phyloP scores from a whole-genome alignment of 1,140 invertebrate species.

The Hormaphis cornu region DNA sequence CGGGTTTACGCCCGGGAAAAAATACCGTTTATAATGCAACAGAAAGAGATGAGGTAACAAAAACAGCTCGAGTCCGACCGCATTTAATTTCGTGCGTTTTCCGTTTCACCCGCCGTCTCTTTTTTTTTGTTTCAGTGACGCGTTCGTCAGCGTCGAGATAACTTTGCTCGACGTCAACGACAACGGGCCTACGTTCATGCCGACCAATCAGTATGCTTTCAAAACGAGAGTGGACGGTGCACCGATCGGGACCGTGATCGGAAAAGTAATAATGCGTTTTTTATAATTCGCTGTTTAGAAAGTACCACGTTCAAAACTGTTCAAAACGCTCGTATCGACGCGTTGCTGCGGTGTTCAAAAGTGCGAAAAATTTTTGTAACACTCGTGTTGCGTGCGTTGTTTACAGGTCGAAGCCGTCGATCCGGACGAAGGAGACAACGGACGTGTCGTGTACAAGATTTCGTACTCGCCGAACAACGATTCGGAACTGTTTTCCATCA shows the following conservation, averaged over 20 bases:
- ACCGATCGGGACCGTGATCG: slow-evolving; percentile 57
- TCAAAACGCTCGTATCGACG: no score
- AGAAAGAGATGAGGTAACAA: slow-evolving; percentile 7
- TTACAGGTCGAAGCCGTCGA: slow-evolving; percentile 60
- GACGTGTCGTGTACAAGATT: slow-evolving; percentile 63
- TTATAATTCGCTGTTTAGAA: not conserved
- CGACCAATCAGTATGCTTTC: slow-evolving; percentile 71
- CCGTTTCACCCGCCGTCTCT: not conserved
- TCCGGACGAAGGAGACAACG: slow-evolving; percentile 70
- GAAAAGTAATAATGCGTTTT: slow-evolving; percentile 44
- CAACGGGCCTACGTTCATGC: slow-evolving; percentile 73
- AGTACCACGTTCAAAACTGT: not conserved
- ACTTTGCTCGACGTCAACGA: slow-evolving; percentile 76
- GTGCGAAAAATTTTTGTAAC: not conserved
- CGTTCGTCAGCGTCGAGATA: slow-evolving; percentile 65
- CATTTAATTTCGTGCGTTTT: not conserved
- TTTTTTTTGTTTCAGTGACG: slow-evolving; percentile 42
- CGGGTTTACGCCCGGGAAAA: slow-evolving; percentile 68
- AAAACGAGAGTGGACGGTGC: slow-evolving; percentile 58
- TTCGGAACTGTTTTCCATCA: slow-evolving; percentile 60
- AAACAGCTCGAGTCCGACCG: no score
- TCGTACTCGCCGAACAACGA: slow-evolving; percentile 56
- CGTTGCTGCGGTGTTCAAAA: not conserved
- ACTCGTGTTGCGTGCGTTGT: not conserved
- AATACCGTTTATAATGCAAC: slow-evolving; percentile 48